Evolutionary conservation across 2,113 vertebrate genomes (phyloP).

Genomic region (Chaetodon auriga): DNA sequence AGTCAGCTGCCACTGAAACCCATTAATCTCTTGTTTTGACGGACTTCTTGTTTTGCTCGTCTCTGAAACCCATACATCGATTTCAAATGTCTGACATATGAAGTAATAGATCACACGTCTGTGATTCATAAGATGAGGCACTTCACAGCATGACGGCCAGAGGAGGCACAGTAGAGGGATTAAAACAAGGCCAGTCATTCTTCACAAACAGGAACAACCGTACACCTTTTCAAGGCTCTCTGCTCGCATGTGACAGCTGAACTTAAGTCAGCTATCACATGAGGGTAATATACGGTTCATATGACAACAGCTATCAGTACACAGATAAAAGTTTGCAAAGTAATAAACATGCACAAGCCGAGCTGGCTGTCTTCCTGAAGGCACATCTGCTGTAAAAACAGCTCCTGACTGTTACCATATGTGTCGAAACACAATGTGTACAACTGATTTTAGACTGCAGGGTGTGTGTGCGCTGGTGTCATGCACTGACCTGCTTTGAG

Average conservation of each 20-base stretch:
- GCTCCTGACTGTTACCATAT: not conserved
- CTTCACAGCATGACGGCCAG: not conserved
- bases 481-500: conserved; percentile 91
- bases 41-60: not conserved
- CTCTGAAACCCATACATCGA: not conserved
- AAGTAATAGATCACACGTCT: not conserved
- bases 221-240: conserved; percentile 14
- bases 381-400: conserved; percentile 6
- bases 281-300: conserved; percentile 7
- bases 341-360: conserved; percentile 8
- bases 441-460: not conserved
- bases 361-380: not conserved
- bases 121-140: not conserved
- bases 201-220: conserved; percentile 21
- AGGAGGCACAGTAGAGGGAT: not conserved
- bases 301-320: conserved; percentile 34
- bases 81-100: not conserved
- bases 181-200: conserved; percentile 46
- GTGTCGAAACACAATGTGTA: not conserved
- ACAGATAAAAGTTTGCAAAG: not conserved
- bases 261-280: conserved; percentile 13
- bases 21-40: not conserved
- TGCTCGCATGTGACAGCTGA: conserved; percentile 47
- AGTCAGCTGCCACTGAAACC: not conserved
- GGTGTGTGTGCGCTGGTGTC: not conserved